These are phyloP conservation scores for Microcebus griseorufus DNA, from an alignment of 2,113 vertebrate genomes.

Conservation along the genomic window DNA sequence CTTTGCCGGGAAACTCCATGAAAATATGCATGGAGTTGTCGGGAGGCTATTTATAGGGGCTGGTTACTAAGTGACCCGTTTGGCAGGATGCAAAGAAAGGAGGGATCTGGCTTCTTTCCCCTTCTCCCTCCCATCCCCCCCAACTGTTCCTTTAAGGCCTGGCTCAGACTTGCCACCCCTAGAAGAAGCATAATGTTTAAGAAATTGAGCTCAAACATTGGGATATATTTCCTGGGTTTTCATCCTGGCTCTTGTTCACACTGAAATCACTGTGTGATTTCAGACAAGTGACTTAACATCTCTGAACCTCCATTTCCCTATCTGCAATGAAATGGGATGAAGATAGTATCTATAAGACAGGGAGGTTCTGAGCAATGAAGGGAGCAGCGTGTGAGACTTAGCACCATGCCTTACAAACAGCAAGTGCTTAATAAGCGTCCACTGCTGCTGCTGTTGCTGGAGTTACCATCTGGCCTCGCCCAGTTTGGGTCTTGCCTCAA, in stretches of 20 bases:
- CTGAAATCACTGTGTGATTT: not conserved
- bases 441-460: not conserved
- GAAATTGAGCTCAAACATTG: not conserved
- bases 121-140: not conserved
- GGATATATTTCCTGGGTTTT: not conserved
- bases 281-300: not conserved
- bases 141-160: not conserved
- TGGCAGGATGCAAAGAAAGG: not conserved
- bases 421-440: not conserved
- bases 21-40: no score
- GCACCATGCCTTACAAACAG: not conserved
- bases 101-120: not conserved
- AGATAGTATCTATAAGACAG: no score
- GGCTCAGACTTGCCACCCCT: not conserved
- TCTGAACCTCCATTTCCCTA: not conserved
- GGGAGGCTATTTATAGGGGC: not conserved
- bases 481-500: accelerated
- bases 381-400: not conserved
- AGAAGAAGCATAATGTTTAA: not conserved
- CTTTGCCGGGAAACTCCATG: no score
- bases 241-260: not conserved
- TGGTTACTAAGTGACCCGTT: not conserved
- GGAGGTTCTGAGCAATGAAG: not conserved
- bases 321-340: not conserved
- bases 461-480: not conserved